Evolutionary conservation across 2,113 vertebrate species (phyloP).

Genomic region (Platysteira castanea): DNA sequence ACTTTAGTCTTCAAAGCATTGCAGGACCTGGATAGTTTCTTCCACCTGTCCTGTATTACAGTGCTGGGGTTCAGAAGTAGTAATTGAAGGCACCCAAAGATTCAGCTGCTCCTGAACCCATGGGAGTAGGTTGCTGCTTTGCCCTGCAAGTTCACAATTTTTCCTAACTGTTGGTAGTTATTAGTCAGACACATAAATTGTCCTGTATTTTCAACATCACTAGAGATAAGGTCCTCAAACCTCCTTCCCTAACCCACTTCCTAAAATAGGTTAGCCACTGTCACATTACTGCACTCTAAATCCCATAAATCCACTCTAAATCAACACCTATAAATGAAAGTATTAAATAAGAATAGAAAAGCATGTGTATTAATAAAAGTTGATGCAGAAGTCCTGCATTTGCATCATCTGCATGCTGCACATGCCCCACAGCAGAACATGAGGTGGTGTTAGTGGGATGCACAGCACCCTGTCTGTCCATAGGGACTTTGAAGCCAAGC

Average conservation of each 20-base stretch:
- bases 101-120: not conserved
- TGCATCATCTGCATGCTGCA: not conserved
- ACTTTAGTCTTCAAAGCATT: not conserved
- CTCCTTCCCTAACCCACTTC: constrained; percentile 5
- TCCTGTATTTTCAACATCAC: not conserved
- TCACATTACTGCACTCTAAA: not conserved
- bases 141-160: rapidly evolving
- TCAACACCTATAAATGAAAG: not conserved
- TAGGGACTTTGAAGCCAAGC: not conserved
- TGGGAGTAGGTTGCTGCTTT: not conserved
- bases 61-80: not conserved
- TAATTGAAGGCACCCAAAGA: not conserved
- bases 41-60: not conserved
- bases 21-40: not conserved
- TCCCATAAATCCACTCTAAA: not conserved
- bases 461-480: rapidly evolving
- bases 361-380: not conserved
- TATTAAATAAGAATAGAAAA: not conserved
- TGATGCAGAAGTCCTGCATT: not conserved
- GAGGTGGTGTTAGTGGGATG: not conserved
- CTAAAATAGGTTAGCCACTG: not conserved
- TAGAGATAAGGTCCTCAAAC: not conserved
- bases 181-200: not conserved
- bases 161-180: not conserved
- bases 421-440: not conserved